Evolutionary conservation across 2,113 vertebrate species (phyloP), one percentile per base, ranked within the genome.

Genomic region (Melanerpes formicivorus): DNA sequence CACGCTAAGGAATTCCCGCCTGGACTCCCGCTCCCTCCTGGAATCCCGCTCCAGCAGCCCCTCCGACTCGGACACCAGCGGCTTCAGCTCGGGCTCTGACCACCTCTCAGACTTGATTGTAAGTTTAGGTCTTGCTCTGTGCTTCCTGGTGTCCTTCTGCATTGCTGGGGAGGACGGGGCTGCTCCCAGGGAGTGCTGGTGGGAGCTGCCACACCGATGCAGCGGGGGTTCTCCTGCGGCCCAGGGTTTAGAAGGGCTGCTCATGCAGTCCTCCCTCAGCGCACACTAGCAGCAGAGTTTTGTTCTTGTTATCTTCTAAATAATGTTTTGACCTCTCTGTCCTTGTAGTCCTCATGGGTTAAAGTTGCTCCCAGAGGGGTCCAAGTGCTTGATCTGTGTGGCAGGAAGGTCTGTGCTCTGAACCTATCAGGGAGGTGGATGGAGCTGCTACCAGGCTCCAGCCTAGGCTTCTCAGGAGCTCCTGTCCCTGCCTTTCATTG

Each of bases 61-160:
- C 25, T 99, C 99, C 3, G 99, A 99, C 97, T 99, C 99, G 0
- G 99, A 99, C 95, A 99, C 99, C 88, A 99, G 99, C 52, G 99
- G 99, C 76, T 99, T 99, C 97, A 99, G 99, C 97, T 99, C 99
- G 30, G 99, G 99, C 64, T 99, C 99, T 0, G 99, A 99, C 93
- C 99, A 99, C 85, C 98, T 99, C 87, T 99, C 98, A 59, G 99
- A 99, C 82, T 96, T 99, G 92, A 98, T 99, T 71, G 98, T 99
- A 97, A 97, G 98, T 97, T 70, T 62, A 60, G 14, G 14, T 58
- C n/a, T 50, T 42, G 23, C 5, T 81, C 23, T 21, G 3, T 48
- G 37, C 13, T 66, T 78, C 21, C 12, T 73, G 56, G 44, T 50
- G 21, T 44, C 26, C 63, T 13, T 4, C 25, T 25, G 29, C 0